Evolutionary conservation across 2,797 vertebrate genomes (phyloP), one percentile per base, ranked within the genome.

Genomic region (Psittacula echo): DNA sequence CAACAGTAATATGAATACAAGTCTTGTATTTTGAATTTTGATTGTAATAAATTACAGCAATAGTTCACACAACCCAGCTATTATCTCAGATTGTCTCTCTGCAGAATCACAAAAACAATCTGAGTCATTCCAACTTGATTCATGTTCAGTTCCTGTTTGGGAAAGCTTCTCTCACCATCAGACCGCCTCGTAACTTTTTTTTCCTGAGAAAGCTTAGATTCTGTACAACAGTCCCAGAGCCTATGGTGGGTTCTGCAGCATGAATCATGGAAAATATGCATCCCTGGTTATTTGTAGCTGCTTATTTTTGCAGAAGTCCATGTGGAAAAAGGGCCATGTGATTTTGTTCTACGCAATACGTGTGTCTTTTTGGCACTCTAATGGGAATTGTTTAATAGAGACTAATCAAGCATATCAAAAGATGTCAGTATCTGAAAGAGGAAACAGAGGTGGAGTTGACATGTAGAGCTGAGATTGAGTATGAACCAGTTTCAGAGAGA

Each of bases 51-150:
- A 95, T 93, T 95, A 87, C 85, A 96, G 92, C 81, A 72, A 77
- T 86, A 95, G 68, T 90, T 95, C 88, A 78, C 50, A 66, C 37
- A 95, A 96, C 86, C 92, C 72, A 70, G 75, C 86, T 95, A 96
- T 97, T 97, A 96, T 93, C 95, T 96, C 72, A 93, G 93, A 96
- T 95, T 93, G 81, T 75, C 65, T 94, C 74, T 89, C 76, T 95
- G 75, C 86, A 92, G 83, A 95, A 94, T 96, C 74, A 83, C 83
- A 94, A 95, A 97, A 95, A 94, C 93, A 96, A 80, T 93, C 91
- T 95, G 96, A 96, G 84, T 95, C 95, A 96, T 95, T 39, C 90
- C 3, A 3, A 54, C 78, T 92, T 93, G 86, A 93, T 97, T 94
- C 81, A 72, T 90, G 78, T 92, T 95, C 81, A 87, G 81, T 92